These are phyloP conservation scores for Gnatocerus cornutus DNA, from an alignment of 2,888 invertebrate genomes.

Conservation along the genomic window DNA sequence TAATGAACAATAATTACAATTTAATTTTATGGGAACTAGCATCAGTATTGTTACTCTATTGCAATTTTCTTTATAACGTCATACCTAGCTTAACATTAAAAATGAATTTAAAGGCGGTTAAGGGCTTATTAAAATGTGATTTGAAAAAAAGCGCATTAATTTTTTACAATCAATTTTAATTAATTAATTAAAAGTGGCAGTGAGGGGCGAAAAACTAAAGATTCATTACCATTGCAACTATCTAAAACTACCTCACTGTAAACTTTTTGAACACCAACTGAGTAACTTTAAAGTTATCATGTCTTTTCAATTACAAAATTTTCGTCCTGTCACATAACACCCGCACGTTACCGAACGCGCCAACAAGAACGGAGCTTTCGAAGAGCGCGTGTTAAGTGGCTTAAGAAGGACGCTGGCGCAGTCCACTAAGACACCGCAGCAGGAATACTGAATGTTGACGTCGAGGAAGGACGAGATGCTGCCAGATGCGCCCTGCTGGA, in stretches of 20 bases:
- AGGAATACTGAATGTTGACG: slow-evolving; percentile 56
- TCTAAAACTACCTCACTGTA: not conserved
- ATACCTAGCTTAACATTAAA: too few species aligned
- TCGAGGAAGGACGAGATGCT: slow-evolving; percentile 51
- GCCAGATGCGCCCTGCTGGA: slow-evolving; percentile 57
- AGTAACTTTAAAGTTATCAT: not conserved
- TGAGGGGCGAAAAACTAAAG: too few species aligned
- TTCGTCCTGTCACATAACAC: slow-evolving; percentile 10
- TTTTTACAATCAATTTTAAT: too few species aligned
- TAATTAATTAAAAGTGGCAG: too few species aligned
- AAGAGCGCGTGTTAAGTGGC: slow-evolving; percentile 54
- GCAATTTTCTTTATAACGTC: too few species aligned
- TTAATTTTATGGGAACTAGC: too few species aligned
- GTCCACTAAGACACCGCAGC: slow-evolving; percentile 52
- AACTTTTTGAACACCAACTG: not conserved
- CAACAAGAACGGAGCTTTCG: slow-evolving; percentile 36
- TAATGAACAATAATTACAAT: too few species aligned
- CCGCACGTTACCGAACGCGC: slow-evolving; percentile 9
- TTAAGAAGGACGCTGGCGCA: slow-evolving; percentile 49
- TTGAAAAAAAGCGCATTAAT: too few species aligned
- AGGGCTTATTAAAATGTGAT: too few species aligned
- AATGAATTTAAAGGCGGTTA: too few species aligned
- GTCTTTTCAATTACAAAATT: not conserved
- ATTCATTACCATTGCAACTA: too few species aligned
- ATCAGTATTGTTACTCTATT: too few species aligned